Percentiles rank a stretch among this genome's conserved stretches.
Evolutionary conservation across 2,113 vertebrate genomes (phyloP).

Genomic region (Thryonomys swinderianus): DNA sequence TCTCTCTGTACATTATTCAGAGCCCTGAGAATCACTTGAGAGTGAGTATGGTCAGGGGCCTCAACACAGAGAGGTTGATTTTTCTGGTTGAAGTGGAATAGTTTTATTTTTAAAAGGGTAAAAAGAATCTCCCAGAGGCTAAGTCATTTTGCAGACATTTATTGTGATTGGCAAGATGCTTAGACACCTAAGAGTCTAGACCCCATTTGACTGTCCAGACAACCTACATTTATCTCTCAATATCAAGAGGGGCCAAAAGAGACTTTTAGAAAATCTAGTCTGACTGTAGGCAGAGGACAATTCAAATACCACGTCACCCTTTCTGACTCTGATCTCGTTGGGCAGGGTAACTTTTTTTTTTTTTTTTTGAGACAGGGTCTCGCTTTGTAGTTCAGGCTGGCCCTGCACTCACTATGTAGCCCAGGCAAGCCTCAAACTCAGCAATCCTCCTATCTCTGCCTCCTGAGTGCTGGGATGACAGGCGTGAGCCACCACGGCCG

Average conservation of each 20-base stretch:
- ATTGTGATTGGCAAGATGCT: background rate
- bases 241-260: background rate
- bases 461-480: too few relatives aligned
- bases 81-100: background rate
- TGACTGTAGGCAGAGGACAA: background rate
- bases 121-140: background rate
- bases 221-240: background rate
- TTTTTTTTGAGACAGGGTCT: too few relatives aligned
- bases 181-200: background rate
- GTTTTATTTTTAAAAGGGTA: background rate
- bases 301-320: slow-evolving; percentile 11
- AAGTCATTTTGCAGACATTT: background rate
- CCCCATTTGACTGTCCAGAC: background rate
- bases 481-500: too few relatives aligned
- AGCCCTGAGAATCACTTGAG: background rate
- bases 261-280: background rate
- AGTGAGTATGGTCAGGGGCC: background rate
- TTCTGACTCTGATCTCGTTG: slow-evolving; percentile 2
- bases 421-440: too few relatives aligned
- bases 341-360: too few relatives aligned
- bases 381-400: too few relatives aligned
- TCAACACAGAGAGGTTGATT: background rate
- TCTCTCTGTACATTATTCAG: background rate
- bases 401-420: too few relatives aligned
- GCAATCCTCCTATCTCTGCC: too few relatives aligned